These are phyloP conservation scores for Nycticebus coucang DNA, from an alignment of 2,113 vertebrate species.

Conservation along the genomic window DNA sequence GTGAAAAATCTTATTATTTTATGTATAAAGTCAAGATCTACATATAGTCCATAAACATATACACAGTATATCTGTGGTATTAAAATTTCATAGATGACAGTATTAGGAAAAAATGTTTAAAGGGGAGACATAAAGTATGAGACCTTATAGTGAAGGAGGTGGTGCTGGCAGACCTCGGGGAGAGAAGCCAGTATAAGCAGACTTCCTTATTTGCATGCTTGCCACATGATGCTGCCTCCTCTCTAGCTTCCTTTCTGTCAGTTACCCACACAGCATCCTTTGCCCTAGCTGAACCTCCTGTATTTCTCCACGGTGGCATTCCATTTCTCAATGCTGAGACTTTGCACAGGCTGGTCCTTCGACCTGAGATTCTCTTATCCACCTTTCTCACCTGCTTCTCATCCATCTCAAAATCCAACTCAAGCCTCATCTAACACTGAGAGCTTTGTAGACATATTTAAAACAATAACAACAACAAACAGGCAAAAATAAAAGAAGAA, in stretches of 20 bases:
- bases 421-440: background rate
- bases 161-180: background rate
- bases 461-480: background rate
- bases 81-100: background rate
- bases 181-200: background rate
- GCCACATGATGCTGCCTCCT: background rate
- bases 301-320: background rate
- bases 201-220: background rate
- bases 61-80: background rate
- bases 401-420: background rate
- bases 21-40: background rate
- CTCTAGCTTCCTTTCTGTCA: background rate
- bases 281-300: background rate
- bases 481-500: background rate
- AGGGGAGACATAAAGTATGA: background rate
- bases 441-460: background rate
- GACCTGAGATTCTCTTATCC: background rate
- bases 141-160: background rate
- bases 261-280: background rate
- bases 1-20: background rate
- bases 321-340: background rate
- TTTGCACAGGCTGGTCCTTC: background rate
- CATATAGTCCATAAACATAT: background rate
- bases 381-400: background rate
- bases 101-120: background rate